Evolutionary conservation across 2,113 vertebrate genomes (phyloP).

Genomic region (Amazona guildingii): DNA sequence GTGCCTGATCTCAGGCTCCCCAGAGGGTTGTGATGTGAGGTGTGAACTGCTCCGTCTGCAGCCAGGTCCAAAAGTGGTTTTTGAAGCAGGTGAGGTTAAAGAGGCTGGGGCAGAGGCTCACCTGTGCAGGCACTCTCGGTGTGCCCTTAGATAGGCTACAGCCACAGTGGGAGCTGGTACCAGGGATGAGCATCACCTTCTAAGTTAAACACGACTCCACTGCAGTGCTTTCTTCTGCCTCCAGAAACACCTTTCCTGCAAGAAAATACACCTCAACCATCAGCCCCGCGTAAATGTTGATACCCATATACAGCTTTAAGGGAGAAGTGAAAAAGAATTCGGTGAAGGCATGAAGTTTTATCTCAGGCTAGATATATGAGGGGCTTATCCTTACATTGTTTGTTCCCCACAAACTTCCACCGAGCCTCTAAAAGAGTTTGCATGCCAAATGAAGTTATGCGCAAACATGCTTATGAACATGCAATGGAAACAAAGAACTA

Average conservation of each 20-base stretch:
- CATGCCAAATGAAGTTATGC: background rate
- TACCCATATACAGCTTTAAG: background rate
- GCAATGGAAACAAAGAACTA: background rate
- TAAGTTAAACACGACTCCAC: background rate
- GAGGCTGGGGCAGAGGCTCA: background rate
- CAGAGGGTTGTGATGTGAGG: background rate
- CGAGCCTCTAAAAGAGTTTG: fast-evolving
- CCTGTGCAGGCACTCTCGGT: background rate
- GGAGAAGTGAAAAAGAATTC: background rate
- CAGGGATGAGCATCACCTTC: no score
- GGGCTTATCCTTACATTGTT: background rate
- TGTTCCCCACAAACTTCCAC: fast-evolving
- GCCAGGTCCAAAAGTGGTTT: fast-evolving
- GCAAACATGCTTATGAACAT: background rate
- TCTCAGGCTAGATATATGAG: background rate
- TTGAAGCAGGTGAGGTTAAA: background rate
- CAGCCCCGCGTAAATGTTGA: background rate
- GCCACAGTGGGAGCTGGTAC: background rate
- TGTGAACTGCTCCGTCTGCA: background rate
- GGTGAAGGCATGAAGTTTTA: background rate
- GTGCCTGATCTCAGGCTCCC: fast-evolving
- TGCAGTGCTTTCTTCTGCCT: background rate
- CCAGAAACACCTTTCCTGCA: background rate
- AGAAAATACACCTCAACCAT: background rate
- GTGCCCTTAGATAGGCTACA: fast-evolving